Evolutionary conservation across 2,797 vertebrate genomes (phyloP).

Genomic region (Erethizon dorsatum): DNA sequence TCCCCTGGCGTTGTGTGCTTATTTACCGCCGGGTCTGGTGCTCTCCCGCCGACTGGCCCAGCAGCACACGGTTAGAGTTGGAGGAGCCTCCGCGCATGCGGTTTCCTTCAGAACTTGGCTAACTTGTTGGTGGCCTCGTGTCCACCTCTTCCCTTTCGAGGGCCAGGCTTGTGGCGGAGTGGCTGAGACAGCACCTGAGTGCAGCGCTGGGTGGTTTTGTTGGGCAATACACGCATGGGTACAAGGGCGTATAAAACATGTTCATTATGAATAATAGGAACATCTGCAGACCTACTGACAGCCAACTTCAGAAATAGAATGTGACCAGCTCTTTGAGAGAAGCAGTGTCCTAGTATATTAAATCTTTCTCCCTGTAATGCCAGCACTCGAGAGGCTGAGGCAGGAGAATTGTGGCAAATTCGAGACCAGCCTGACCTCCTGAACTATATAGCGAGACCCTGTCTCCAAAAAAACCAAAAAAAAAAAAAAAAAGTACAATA

Average conservation of each 20-base stretch:
- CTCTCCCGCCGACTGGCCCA: background rate
- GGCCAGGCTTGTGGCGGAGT: background rate
- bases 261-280: background rate
- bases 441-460: background rate
- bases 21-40: background rate
- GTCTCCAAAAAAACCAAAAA: background rate
- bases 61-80: background rate
- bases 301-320: background rate
- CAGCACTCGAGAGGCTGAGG: background rate
- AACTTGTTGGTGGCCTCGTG: background rate
- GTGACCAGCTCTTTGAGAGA: background rate
- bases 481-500: too few relatives aligned
- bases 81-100: background rate
- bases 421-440: background rate
- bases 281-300: background rate
- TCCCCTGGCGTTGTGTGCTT: background rate
- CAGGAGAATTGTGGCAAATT: background rate
- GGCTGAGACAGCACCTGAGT: background rate
- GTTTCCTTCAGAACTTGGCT: background rate
- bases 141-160: background rate
- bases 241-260: background rate
- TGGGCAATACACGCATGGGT: background rate
- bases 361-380: background rate
- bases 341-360: background rate
- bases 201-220: background rate